These are phyloP conservation scores for Eolophus roseicapilla DNA, from an alignment of 2,113 vertebrate species.

Conservation along the genomic window DNA sequence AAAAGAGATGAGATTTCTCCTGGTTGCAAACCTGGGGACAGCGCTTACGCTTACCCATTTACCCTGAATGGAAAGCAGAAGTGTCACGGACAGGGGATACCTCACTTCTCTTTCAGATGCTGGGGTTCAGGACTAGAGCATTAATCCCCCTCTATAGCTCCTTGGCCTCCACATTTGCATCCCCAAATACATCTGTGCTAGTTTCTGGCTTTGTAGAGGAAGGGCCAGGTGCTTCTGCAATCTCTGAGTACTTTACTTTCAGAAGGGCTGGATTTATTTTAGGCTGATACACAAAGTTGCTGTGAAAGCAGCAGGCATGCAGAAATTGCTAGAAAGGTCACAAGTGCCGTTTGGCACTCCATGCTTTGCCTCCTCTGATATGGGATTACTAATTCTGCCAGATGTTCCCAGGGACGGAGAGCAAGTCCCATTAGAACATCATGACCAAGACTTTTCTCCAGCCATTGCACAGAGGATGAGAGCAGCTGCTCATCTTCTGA, in stretches of 20 bases:
- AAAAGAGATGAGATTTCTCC: background rate
- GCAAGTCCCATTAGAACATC: background rate
- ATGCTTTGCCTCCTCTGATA: background rate
- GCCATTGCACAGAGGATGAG: background rate
- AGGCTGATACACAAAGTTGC: background rate
- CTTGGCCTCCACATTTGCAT: background rate
- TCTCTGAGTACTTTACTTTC: background rate
- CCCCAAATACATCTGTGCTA: background rate
- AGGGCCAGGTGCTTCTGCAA: background rate
- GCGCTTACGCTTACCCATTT: background rate
- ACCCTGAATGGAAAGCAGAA: background rate
- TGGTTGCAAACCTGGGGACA: background rate
- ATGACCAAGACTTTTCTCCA: background rate
- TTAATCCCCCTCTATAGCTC: background rate
- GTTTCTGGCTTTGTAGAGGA: background rate
- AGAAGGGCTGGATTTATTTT: background rate
- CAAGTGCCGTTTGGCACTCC: background rate
- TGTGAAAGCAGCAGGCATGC: background rate
- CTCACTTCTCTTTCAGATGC: background rate
- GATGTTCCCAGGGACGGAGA: background rate
- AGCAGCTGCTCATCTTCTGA: background rate
- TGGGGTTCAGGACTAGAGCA: background rate
- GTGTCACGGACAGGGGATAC: background rate
- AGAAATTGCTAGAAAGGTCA: background rate
- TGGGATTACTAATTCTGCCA: background rate